These are phyloP conservation scores for Tychaedon coryphoeus DNA, from an alignment of 2,113 vertebrate species.

Conservation along the genomic window DNA sequence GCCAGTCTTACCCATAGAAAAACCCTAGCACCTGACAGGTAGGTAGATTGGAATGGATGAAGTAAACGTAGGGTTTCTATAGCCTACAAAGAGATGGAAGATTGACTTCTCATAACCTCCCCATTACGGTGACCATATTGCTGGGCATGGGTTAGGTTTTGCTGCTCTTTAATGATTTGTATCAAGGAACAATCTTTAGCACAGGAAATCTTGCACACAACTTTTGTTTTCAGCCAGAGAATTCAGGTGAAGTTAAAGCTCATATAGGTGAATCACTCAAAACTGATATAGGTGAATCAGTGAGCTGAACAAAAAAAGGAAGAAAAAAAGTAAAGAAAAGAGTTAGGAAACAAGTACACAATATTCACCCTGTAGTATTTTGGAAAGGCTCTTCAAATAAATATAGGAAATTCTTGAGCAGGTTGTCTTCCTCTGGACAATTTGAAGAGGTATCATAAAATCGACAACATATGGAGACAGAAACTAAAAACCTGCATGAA, in stretches of 20 bases:
- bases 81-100: not conserved
- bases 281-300: not conserved
- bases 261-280: not conserved
- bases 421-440: not conserved
- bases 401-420: not conserved
- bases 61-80: not conserved
- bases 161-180: not conserved
- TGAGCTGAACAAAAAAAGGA: not conserved
- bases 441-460: not conserved
- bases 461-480: not conserved
- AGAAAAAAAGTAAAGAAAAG: not conserved
- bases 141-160: not conserved
- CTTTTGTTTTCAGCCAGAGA: not conserved
- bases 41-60: not conserved
- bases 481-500: not conserved
- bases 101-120: not conserved
- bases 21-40: not conserved
- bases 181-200: not conserved
- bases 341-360: not conserved
- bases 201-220: not conserved
- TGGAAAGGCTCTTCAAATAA: not conserved
- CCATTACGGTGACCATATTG: accelerated
- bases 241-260: not conserved
- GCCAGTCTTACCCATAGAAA: not conserved
- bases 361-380: not conserved